A percentile compares a stretch with the other conserved stretches of the same genome.
Conservation (phyloP, 2,797 vertebrate genomes). For the Xenops minutus region DNA sequence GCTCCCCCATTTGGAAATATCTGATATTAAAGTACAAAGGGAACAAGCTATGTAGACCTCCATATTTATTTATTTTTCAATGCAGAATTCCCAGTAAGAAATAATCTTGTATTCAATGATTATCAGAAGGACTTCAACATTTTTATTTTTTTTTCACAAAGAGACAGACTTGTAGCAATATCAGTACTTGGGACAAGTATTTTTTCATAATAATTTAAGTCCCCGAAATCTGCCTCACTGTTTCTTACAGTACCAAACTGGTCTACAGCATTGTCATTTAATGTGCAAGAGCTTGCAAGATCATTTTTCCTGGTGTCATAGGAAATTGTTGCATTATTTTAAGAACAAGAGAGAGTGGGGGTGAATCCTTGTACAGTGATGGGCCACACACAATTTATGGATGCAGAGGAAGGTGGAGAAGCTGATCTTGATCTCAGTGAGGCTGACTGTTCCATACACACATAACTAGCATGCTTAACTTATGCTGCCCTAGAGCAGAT, state of each 20-base stretch:
- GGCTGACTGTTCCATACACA: not conserved
- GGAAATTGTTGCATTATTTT: not conserved
- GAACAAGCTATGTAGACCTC: not conserved
- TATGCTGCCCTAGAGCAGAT: not conserved
- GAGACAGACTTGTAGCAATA: not conserved
- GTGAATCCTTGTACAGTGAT: not conserved
- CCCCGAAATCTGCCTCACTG: not conserved
- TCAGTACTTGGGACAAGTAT: not conserved
- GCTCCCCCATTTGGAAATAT: not conserved
- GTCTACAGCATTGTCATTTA: not conserved
- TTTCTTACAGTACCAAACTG: not conserved
- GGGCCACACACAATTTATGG: not conserved
- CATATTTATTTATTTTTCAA: not conserved
- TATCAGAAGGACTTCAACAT: not conserved
- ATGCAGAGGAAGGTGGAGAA: not conserved
- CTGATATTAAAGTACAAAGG: not conserved
- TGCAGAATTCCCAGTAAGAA: not conserved
- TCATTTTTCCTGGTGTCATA: not conserved
- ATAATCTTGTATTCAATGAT: not conserved
- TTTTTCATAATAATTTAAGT: not conserved
- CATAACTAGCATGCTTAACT: not conserved
- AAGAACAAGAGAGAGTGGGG: not conserved
- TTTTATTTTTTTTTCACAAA: not conserved
- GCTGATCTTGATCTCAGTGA: not conserved
- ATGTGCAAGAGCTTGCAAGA: not conserved